phyloP scores from a whole-genome alignment of 2,888 invertebrate species.

The Xanthia togata region DNA sequence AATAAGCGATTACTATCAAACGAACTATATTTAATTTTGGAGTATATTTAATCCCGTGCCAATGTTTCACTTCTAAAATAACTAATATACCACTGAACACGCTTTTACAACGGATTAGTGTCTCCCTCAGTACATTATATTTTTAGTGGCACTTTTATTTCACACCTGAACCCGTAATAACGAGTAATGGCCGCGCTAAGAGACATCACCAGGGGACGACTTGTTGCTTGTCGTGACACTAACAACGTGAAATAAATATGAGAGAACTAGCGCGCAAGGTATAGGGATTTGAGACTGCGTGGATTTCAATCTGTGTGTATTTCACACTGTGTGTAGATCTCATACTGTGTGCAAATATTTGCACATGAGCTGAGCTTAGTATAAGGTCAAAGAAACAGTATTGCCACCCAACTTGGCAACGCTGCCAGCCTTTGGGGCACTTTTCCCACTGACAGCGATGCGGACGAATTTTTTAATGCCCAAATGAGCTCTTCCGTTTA shows the following conservation, averaged over 20 bases:
- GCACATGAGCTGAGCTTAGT: neutral
- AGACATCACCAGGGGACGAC: slow-evolving; percentile 31
- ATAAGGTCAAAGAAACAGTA: neutral
- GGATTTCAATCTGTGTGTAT: neutral
- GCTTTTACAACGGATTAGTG: slow-evolving; percentile 33
- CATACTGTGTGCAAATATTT: neutral
- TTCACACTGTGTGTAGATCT: neutral
- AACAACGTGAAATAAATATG: slow-evolving; percentile 3
- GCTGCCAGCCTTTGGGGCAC: too few species aligned
- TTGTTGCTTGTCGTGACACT: slow-evolving; percentile 37
- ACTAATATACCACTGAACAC: slow-evolving; percentile 17
- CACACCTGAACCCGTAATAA: slow-evolving; percentile 47
- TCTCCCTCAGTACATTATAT: slow-evolving; percentile 28
- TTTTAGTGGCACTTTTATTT: slow-evolving; percentile 51
- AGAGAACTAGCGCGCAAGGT: neutral
- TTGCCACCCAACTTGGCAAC: too few species aligned
- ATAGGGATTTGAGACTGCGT: neutral
- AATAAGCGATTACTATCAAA: too few species aligned
- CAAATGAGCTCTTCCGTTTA: too few species aligned
- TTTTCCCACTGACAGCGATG: too few species aligned
- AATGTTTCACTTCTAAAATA: too few species aligned
- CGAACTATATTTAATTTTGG: too few species aligned
- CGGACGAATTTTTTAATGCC: too few species aligned
- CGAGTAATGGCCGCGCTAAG: slow-evolving; percentile 34
- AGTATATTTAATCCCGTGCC: too few species aligned